Base-by-base conservation (phyloP, 2,113 vertebrate genomes). In the Haemorhous mexicanus region DNA sequence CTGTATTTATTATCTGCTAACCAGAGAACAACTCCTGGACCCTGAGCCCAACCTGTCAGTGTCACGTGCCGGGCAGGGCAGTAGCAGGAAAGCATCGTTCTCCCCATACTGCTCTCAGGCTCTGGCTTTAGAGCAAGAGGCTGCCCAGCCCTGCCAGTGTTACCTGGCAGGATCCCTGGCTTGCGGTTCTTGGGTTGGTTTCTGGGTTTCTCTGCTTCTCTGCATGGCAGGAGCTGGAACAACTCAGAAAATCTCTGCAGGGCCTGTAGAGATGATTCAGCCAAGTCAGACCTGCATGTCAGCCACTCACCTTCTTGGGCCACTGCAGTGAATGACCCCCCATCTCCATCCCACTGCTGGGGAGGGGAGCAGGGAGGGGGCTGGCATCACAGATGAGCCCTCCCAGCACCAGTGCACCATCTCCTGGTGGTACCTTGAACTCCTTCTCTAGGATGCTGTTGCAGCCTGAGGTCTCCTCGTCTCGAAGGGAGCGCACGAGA, bases 161-260 rank as follows among this genome's bases (percentile, higher is more conserved):
- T 95, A 97, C 97, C 97, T 96, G 97, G 97, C 30, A 97, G 59
- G 55, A 97, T 97, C 26, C 72, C 67, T 35, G 95, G 80, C 49
- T 94, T 87, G 63, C 96, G 94, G 80, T 97, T 97, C 89, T 97
- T 97, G 43, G 56, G n/a, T 27, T 92, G 89, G 47, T 97, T 97
- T 83, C 72, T 90, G 33, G 77, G 68, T 81, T 97, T 96, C 81
- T 95, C 88, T 2, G 89, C 97, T 87, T 97, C 96, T 79, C 33
- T 89, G 88, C 83, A 94, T 1, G 93, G 94, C 68, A 95, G 44
- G 44, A 97, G 91, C 76, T 94, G 50, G 96, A 97, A 97, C 39
- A 97, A 64, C 78, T 97, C 94, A 0, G 95, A 95, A 79, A 96
- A 95, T n/a, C 86, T 94, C 89, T 97, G 94, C 93, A 97, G 23